Conservation (phyloP, 2,113 vertebrate genomes). For the Pluvianellus socialis region DNA sequence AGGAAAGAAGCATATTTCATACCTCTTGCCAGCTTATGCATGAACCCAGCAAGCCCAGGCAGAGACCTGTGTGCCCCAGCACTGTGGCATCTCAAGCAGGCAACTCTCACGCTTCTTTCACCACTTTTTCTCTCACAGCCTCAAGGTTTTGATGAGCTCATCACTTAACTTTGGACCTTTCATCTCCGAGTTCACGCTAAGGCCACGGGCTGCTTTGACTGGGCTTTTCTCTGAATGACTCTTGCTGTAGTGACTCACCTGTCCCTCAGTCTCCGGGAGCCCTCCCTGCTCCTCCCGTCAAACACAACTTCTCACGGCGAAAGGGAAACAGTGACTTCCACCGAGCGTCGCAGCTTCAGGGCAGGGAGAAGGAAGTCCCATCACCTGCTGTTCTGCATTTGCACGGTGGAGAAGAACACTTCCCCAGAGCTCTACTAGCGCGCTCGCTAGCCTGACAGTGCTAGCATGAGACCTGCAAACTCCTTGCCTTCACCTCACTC, state of each 20-base stretch:
- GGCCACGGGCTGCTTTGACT: slow-evolving; percentile 75
- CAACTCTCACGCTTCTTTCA: not conserved
- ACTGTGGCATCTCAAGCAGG: slow-evolving; percentile 45
- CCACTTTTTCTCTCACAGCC: slow-evolving; percentile 35
- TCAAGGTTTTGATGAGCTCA: slow-evolving; percentile 60
- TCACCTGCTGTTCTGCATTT: not conserved
- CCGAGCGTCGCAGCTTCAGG: not conserved
- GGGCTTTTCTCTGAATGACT: slow-evolving; percentile 77
- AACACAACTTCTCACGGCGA: not conserved
- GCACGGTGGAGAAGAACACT: not conserved
- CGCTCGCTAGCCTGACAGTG: fast-evolving
- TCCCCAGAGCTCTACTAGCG: not conserved
- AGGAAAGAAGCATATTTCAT: not conserved
- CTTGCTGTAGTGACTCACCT: slow-evolving; percentile 71
- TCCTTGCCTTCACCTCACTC: not conserved
- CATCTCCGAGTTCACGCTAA: slow-evolving; percentile 64
- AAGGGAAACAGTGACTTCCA: slow-evolving; percentile 9
- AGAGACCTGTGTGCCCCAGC: slow-evolving; percentile 15
- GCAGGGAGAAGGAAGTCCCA: slow-evolving; percentile 6
- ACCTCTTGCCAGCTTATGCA: slow-evolving; percentile 11
- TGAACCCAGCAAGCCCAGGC: not conserved
- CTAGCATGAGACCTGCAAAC: not conserved
- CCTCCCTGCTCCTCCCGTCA: slow-evolving; percentile 37
- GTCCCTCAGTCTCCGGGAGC: slow-evolving; percentile 57
- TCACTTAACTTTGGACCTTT: slow-evolving; percentile 57